phyloP scores from a whole-genome alignment of 1,140 invertebrate genomes.

The Physella acuta region DNA sequence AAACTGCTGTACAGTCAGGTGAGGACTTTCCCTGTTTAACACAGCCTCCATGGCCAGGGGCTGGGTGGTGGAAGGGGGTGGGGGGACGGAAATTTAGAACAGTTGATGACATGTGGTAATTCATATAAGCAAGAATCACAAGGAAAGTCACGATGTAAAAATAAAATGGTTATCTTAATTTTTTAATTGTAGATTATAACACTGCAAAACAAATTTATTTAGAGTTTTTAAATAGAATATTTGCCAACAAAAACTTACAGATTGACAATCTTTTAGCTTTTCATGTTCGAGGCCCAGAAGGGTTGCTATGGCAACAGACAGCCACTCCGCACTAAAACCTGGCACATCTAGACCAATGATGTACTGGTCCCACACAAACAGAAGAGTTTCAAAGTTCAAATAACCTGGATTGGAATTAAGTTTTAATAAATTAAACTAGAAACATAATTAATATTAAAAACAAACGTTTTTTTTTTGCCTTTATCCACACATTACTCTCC shows the following conservation, averaged over 20 bases:
- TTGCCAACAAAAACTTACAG: constrained; percentile 48
- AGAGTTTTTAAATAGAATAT: too few species aligned
- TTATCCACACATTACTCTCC: too few species aligned
- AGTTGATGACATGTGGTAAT: too few species aligned
- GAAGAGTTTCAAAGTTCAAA: constrained; percentile 49
- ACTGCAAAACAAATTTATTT: too few species aligned
- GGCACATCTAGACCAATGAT: constrained; percentile 54
- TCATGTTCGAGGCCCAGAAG: constrained; percentile 51
- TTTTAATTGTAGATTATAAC: too few species aligned
- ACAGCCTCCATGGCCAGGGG: constrained; percentile 43
- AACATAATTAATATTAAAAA: neutral
- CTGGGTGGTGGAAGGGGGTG: too few species aligned
- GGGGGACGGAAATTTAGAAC: too few species aligned
- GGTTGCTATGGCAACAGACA: constrained; percentile 49
- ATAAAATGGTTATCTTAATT: too few species aligned
- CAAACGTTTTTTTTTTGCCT: neutral
- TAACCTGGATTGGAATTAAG: constrained; percentile 41
- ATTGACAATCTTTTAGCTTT: constrained; percentile 44
- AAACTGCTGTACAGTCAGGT: constrained; percentile 47
- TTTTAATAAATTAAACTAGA: neutral
- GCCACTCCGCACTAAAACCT: constrained; percentile 51
- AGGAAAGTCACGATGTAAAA: too few species aligned
- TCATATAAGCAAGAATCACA: too few species aligned
- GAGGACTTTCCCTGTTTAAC: constrained; percentile 41
- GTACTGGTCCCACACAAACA: constrained; percentile 59